Conservation (phyloP, 2,888 invertebrate genomes). For the Himalopsyche tibetana region DNA sequence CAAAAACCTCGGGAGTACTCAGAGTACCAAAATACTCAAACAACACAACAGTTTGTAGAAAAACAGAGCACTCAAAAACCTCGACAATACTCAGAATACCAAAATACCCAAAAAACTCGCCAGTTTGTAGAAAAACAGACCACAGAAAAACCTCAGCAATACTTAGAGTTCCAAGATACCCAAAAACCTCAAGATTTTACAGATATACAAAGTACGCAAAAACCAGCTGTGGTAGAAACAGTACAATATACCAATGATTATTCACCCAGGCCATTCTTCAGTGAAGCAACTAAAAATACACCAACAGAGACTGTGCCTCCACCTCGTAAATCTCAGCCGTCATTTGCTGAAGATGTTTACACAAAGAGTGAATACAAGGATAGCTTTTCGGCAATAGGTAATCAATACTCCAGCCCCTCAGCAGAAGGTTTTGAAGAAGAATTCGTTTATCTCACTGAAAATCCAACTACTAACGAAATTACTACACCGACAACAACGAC, state of each 20-base stretch:
- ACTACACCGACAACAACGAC: conserved; percentile 68
- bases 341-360: conserved; percentile 49
- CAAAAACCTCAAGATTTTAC: conserved; percentile 9
- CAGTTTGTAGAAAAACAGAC: neutral
- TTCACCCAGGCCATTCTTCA: conserved; percentile 54
- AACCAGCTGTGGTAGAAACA: conserved; percentile 1
- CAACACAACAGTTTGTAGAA: conserved; percentile 23
- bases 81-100: neutral
- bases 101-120: neutral
- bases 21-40: conserved; percentile 48
- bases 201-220: conserved; percentile 9
- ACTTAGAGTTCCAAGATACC: neutral
- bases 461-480: conserved; percentile 68
- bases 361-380: conserved; percentile 68
- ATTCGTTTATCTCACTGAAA: conserved; percentile 67
- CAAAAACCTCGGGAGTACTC: conserved; percentile 47
- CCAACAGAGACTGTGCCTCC: conserved; percentile 44
- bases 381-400: conserved; percentile 63
- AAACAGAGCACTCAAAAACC: conserved; percentile 20
- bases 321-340: conserved; percentile 66
- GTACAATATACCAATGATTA: conserved; percentile 44
- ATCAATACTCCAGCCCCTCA: conserved; percentile 63
- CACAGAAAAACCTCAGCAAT: conserved; percentile 27
- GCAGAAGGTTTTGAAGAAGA: conserved; percentile 63
- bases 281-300: conserved; percentile 23